Percentiles rank a stretch among this genome's conserved stretches.
Conservation (phyloP, 2,888 invertebrate species). For the Litoditis marina region DNA sequence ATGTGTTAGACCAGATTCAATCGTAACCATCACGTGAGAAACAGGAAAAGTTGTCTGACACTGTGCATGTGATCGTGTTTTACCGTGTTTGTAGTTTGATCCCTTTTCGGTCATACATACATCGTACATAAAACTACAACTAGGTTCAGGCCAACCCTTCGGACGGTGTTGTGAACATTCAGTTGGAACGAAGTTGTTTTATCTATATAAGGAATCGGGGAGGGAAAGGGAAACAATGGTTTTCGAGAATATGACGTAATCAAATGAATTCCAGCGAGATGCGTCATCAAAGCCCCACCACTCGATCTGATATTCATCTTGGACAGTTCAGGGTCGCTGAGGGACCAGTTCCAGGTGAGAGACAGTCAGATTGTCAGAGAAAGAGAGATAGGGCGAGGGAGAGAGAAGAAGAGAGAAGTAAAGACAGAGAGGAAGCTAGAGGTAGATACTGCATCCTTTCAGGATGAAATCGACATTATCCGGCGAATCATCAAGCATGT, state of each 20-base stretch:
- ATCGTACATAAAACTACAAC: too few relatives aligned
- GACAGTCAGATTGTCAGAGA: neutral
- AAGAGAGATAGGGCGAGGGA: neutral
- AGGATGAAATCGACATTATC: conserved; percentile 59
- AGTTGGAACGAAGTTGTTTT: neutral
- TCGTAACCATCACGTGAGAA: too few relatives aligned
- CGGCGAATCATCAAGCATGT: conserved; percentile 54
- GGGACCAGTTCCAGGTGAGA: conserved; percentile 50
- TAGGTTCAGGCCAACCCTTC: too few relatives aligned
- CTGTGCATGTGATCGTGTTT: too few relatives aligned
- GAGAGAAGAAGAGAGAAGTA: neutral
- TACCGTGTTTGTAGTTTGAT: too few relatives aligned
- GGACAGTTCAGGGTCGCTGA: conserved; percentile 58
- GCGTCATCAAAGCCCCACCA: conserved; percentile 56
- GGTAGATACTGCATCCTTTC: conserved; percentile 3
- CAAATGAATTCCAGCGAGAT: conserved; percentile 47
- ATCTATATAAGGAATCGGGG: neutral
- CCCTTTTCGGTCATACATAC: too few relatives aligned
- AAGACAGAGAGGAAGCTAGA: neutral
- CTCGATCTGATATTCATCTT: conserved; percentile 59
- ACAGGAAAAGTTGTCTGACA: too few relatives aligned
- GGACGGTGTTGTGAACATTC: neutral
- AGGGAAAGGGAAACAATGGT: neutral
- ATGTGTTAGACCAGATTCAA: too few relatives aligned
- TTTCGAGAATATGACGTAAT: neutral